Base-by-base conservation (phyloP, 2,113 vertebrate genomes). In the Cavia porcellus region DNA sequence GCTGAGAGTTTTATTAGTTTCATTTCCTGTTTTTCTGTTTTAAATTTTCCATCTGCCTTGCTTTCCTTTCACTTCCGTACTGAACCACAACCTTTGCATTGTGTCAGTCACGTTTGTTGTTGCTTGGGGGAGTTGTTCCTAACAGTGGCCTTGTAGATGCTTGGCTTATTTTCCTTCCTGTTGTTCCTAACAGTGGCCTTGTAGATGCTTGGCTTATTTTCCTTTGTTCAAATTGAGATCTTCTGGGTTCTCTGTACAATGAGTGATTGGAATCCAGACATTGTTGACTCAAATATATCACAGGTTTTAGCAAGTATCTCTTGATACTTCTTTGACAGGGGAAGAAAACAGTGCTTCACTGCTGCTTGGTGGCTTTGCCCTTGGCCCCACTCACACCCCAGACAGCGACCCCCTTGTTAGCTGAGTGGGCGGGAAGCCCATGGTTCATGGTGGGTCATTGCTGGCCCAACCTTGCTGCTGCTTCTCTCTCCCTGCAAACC, bases 341-440 rank as follows among this genome's bases (percentile, higher is more conserved):
- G 45, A 92, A 59, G 7, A 45, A 12, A 72, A 4, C 13, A 9
- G 12, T 57, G 28, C 6, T 35, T 92, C 38, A 7, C 38, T 30
- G 12, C n/a, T 72, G n/a, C 70, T n/a, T 38, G 35, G 66, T 25
- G 22, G 11, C 11, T 25, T 57, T 64, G 32, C 3, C 5, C 10
- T 13, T 45, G 15, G 28, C 17, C 15, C 17, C 7, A 12, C 2
- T 24, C n/a, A 72, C 61, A n/a, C 7, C 32, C 13, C 20, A 81
- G 61, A 7, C 3, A 38, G 10, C 50, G 7, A 4, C 7, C 45
- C 25, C 70, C 38, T 5, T 79, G 15, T 35, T 19, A 25, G 7
- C 13, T 8, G 5, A 52, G 3, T 22, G 0, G 24, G 28, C 38
- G 12, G 19, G 12, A 35, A 11, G 5, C 32, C 24, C 1, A 5